Conservation (phyloP, 2,113 vertebrate genomes). For the Felis catus region DNA sequence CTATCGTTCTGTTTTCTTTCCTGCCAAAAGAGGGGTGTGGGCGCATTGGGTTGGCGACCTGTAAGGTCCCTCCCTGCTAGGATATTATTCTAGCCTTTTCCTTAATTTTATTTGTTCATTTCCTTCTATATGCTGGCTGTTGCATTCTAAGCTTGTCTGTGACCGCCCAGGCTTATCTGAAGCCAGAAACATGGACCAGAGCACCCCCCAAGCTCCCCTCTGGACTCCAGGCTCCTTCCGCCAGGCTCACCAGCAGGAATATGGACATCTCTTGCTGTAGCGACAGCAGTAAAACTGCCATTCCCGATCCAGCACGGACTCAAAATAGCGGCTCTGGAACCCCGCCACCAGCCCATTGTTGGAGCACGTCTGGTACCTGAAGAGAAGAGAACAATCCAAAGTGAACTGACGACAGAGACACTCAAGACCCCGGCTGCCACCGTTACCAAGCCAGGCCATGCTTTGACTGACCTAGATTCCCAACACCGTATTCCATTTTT, state of each 20-base stretch:
- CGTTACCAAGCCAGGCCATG: not conserved
- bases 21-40: not conserved
- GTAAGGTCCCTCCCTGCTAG: not conserved
- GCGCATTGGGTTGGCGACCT: no score
- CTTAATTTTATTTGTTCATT: not conserved
- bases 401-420: fast-evolving
- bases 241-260: slow-evolving; percentile 94
- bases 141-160: not conserved
- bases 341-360: slow-evolving; percentile 96
- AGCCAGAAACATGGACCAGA: not conserved
- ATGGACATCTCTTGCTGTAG: slow-evolving; percentile 93
- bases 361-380: slow-evolving; percentile 95
- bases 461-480: not conserved
- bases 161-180: not conserved
- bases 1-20: not conserved
- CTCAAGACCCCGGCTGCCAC: not conserved
- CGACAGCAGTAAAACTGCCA: slow-evolving; percentile 99
- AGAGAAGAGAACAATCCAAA: not conserved
- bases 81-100: not conserved
- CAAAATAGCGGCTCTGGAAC: slow-evolving; percentile 96
- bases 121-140: not conserved
- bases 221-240: fast-evolving
- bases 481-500: not conserved
- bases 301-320: slow-evolving; percentile 94
- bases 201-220: fast-evolving